Percentiles rank a stretch among this genome's conserved stretches.
These are phyloP conservation scores for Rhodeus uyekii DNA, from an alignment of 2,797 vertebrate genomes.

Conservation along the genomic window DNA sequence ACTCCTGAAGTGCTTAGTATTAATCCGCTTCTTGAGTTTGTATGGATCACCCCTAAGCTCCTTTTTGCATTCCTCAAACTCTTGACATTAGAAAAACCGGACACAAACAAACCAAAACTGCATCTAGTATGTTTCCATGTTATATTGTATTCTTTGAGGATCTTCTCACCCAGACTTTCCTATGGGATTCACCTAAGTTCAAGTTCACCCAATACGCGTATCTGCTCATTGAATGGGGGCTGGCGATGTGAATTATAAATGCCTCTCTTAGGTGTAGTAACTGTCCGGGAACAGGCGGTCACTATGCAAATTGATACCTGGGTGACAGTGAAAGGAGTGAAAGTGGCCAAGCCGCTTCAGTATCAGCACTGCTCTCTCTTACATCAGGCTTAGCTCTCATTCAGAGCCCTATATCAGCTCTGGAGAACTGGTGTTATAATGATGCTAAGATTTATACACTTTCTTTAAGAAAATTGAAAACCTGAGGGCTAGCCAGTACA, in stretches of 20 bases:
- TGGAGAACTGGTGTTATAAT: neutral
- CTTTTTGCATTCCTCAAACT: neutral
- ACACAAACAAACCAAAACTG: neutral
- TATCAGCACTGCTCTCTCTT: conserved; percentile 57
- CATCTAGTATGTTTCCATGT: neutral
- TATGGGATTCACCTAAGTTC: neutral
- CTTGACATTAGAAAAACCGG: neutral
- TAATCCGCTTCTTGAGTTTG: neutral
- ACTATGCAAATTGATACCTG: conserved; percentile 77
- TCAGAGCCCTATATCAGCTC: neutral
- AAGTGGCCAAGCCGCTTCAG: conserved; percentile 67
- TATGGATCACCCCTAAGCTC: neutral
- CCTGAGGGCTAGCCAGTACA: neutral
- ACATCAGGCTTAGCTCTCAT: conserved; percentile 40
- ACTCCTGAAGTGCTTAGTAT: neutral
- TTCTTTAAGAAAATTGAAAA: neutral
- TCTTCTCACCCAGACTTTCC: conserved; percentile 8
- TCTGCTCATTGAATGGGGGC: conserved; percentile 65
- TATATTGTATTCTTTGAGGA: neutral
- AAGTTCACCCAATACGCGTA: conserved; percentile 58
- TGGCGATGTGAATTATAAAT: conserved; percentile 76
- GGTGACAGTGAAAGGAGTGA: conserved; percentile 79
- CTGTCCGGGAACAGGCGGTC: conserved; percentile 70
- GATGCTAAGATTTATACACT: too few species aligned
- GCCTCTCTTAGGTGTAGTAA: conserved; percentile 62